Base-by-base conservation (phyloP, 2,797 vertebrate species). In the Vipera ursinii region DNA sequence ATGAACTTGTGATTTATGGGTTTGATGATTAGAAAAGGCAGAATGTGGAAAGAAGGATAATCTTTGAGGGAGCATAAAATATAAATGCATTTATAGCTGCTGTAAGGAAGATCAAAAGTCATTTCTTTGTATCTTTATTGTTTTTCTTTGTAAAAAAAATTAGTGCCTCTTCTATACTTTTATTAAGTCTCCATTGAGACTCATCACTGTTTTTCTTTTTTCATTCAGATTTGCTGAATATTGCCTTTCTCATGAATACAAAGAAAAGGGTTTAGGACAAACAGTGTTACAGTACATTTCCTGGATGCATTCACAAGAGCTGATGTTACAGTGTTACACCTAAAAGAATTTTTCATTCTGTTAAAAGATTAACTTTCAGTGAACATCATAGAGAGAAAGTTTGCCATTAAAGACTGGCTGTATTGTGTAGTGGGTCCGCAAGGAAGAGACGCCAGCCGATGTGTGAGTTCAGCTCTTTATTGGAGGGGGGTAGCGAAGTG, bases 281-380 rank as follows among this genome's bases (percentile, higher is more conserved):
- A 53, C 7, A 92, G 28, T 10, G 44, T 82, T 56, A 15, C 12
- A 26, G 3, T 53, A 28, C 17, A 28, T 57, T 86, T 44, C 22
- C 28, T 28, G 86, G 55, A 53, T 55, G 73, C 28, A 61, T 24
- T 55, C 51, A 63, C 28, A 57, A 86, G n/a, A 32, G 86, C 48
- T 88, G 13, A 9, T 89, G 4, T 61, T 65, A 28, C 2, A n/a
- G 53, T n/a, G 57, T 88, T 51, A 92, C 24, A 51, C 57, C 86
- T 57, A n/a, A 32, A n/a, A 78, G 82, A 55, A 44, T 32, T 87
- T 86, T 59, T 28, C 38, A 14, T 89, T 15, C 61, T 73, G 63
- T 28, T 88, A 28, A 90, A 90, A 65, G 89, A 65, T 93, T 88
- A 90, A 93, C n/a, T 88, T 91, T 78, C 15, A 48, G 55, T 88